These are phyloP conservation scores for Ammospiza nelsoni DNA, from an alignment of 2,113 vertebrate species.

Conservation along the genomic window DNA sequence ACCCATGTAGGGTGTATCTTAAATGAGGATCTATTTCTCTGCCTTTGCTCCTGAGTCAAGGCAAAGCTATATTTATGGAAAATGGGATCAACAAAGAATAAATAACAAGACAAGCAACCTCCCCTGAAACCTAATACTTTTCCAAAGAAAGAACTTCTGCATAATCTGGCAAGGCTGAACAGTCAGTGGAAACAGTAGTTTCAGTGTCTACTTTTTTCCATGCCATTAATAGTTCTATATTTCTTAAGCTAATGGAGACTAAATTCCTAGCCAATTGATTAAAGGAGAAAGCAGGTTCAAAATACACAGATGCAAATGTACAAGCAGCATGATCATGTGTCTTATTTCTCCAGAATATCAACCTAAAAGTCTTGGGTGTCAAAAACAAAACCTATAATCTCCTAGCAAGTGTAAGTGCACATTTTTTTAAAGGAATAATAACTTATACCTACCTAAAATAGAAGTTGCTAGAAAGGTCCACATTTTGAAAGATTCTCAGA, in stretches of 20 bases:
- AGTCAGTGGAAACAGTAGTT: neutral
- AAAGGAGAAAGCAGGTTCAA: neutral
- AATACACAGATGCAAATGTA: neutral
- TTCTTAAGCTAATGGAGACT: neutral
- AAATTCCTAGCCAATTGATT: neutral
- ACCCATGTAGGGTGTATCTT: accelerated
- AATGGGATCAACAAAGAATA: neutral
- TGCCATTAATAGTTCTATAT: neutral
- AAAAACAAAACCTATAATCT: neutral
- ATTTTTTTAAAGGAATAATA: neutral
- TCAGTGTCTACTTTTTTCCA: neutral
- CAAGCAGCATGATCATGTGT: neutral
- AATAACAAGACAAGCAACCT: neutral
- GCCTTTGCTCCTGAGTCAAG: neutral
- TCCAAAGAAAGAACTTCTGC: neutral
- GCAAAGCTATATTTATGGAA: neutral
- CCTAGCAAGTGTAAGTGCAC: neutral
- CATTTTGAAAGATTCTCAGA: constrained; percentile 96
- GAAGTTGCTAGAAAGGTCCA: constrained; percentile 98
- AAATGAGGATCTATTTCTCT: neutral
- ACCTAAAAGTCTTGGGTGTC: neutral
- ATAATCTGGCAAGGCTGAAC: neutral
- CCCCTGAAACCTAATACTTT: neutral
- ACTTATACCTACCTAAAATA: constrained; percentile 90
- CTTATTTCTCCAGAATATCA: neutral